These are phyloP conservation scores for Chunga burmeisteri DNA, from an alignment of 2,113 vertebrate genomes.

Conservation along the genomic window DNA sequence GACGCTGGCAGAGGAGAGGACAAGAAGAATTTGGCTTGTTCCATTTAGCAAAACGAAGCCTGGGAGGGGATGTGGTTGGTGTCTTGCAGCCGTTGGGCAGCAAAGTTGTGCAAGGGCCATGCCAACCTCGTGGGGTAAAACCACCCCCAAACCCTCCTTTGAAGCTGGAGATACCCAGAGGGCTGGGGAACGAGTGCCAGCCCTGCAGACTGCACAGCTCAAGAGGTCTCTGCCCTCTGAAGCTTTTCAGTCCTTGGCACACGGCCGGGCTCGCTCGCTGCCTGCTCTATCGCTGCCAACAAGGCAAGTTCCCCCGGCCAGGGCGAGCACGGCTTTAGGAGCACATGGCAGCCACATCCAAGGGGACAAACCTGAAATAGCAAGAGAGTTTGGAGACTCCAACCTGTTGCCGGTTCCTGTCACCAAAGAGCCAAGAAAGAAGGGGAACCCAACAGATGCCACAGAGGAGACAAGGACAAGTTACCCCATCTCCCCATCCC, in stretches of 20 bases:
- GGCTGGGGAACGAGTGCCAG: background rate
- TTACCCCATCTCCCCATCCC: background rate
- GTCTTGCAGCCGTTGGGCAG: background rate
- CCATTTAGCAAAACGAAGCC: background rate
- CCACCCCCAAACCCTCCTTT: background rate
- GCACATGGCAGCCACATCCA: background rate
- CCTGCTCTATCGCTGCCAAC: accelerated
- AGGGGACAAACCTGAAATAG: background rate
- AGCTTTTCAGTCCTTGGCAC: background rate
- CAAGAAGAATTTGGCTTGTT: background rate
- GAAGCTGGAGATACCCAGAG: background rate
- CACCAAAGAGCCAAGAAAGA: background rate
- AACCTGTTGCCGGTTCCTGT: background rate
- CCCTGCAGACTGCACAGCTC: background rate
- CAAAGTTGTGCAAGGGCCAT: background rate
- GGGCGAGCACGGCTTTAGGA: accelerated
- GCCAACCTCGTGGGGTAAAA: background rate
- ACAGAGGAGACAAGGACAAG: background rate
- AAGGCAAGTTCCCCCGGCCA: background rate
- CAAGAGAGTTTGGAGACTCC: background rate
- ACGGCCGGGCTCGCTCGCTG: background rate
- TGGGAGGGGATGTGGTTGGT: background rate
- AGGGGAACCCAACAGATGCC: background rate
- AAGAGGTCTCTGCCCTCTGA: background rate
- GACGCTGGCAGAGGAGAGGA: background rate